Conservation (phyloP, 2,797 vertebrate genomes). For the Brachyalestes nurse region DNA sequence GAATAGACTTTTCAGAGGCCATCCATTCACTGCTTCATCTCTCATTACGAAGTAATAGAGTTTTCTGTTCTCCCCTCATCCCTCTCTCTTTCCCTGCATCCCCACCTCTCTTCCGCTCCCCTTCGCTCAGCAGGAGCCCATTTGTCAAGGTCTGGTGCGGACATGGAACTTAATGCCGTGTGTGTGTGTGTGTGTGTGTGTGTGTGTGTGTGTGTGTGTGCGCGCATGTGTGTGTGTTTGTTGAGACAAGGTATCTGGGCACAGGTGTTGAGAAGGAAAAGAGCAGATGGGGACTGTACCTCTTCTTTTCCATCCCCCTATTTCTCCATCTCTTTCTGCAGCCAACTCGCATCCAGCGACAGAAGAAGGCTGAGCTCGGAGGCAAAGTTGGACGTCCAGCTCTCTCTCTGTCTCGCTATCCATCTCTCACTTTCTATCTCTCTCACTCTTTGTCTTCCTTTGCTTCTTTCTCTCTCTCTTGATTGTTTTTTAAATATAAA, state of each 20-base stretch:
- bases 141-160: slow-evolving; percentile 61
- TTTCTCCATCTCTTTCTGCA: slow-evolving; percentile 63
- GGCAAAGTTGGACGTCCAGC: neutral
- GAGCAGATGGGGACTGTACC: slow-evolving; percentile 69
- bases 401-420: slow-evolving; percentile 54
- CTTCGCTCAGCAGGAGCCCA: slow-evolving; percentile 47
- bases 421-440: neutral
- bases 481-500: no score
- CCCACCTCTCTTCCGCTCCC: slow-evolving; percentile 18
- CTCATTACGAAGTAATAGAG: slow-evolving; percentile 47
- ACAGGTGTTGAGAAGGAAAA: slow-evolving; percentile 73
- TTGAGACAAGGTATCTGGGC: slow-evolving; percentile 52
- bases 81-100: slow-evolving; percentile 23
- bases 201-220: slow-evolving; percentile 28
- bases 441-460: neutral
- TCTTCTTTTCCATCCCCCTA: slow-evolving; percentile 52
- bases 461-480: neutral
- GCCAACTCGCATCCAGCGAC: slow-evolving; percentile 46
- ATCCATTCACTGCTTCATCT: slow-evolving; percentile 34
- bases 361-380: slow-evolving; percentile 42
- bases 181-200: slow-evolving; percentile 38
- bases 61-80: slow-evolving; percentile 45
- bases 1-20: slow-evolving; percentile 21
- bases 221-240: slow-evolving; percentile 22
- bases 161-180: slow-evolving; percentile 51